These are phyloP conservation scores for Chascanopsetta lugubris DNA, from an alignment of 2,113 vertebrate genomes.

Conservation along the genomic window DNA sequence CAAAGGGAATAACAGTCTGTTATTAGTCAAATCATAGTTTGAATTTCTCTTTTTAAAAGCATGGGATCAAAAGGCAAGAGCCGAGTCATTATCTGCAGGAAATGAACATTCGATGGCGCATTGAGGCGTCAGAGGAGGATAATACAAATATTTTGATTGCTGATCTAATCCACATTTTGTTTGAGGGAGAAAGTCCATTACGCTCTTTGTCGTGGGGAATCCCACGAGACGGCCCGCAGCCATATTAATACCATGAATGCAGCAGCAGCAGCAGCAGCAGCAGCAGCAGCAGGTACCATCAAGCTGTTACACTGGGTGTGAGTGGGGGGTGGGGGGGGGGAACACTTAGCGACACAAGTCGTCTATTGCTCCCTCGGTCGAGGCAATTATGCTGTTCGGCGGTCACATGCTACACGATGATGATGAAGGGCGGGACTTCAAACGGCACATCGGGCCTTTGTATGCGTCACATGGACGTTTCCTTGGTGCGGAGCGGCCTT, in stretches of 20 bases:
- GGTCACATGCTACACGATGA: slow-evolving; percentile 50
- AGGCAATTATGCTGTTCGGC: slow-evolving; percentile 63
- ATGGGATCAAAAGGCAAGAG: slow-evolving; percentile 33
- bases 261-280: too few species aligned
- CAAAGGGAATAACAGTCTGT: slow-evolving; percentile 30
- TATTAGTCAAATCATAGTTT: slow-evolving; percentile 35
- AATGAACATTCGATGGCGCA: slow-evolving; percentile 36
- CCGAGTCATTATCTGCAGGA: slow-evolving; percentile 34
- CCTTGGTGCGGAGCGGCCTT: slow-evolving; percentile 20
- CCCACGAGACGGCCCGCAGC: slow-evolving; percentile 60
- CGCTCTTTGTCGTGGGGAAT: slow-evolving; percentile 58
- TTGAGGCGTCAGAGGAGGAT: neutral
- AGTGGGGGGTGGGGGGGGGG: slow-evolving; percentile 55
- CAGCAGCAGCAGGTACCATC: slow-evolving; percentile 56
- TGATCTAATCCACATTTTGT: slow-evolving; percentile 55
- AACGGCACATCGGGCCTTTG: slow-evolving; percentile 31
- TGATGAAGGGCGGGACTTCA: slow-evolving; percentile 44
- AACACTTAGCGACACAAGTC: slow-evolving; percentile 67
- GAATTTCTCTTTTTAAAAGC: slow-evolving; percentile 34
- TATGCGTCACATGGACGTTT: slow-evolving; percentile 44
- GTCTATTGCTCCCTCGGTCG: slow-evolving; percentile 60
- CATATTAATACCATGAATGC: slow-evolving; percentile 61
- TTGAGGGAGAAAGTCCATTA: slow-evolving; percentile 65
- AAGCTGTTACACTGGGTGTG: slow-evolving; percentile 57
- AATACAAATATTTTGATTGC: too few species aligned